Conservation (phyloP, 2,888 invertebrate species). For the Subacronicta megacephala region DNA sequence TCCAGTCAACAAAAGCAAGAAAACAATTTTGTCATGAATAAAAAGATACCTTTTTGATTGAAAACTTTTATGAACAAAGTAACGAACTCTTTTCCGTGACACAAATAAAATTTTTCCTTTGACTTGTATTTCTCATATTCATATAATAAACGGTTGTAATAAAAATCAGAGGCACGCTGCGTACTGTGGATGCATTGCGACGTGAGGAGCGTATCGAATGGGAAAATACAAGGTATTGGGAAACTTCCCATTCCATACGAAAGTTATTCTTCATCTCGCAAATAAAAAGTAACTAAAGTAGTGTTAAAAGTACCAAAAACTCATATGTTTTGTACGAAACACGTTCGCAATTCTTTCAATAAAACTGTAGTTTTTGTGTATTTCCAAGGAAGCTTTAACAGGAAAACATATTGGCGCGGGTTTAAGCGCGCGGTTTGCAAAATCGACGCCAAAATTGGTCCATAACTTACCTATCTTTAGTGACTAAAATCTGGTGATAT, state of each 20-base stretch:
- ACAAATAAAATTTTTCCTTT: conserved; percentile 29
- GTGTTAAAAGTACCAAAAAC: conserved; percentile 9
- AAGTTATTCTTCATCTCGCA: conserved; percentile 26
- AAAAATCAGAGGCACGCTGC: conserved; percentile 42
- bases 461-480: neutral
- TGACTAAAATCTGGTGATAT: no score
- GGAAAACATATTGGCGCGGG: neutral
- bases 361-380: conserved; percentile 2
- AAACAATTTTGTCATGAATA: no score
- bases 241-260: conserved; percentile 36
- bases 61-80: neutral
- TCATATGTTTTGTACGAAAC: conserved; percentile 6
- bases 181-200: conserved; percentile 43
- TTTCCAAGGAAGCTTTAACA: neutral
- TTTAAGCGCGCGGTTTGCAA: neutral
- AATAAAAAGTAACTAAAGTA: conserved; percentile 3
- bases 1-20: no score
- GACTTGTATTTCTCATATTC: conserved; percentile 25
- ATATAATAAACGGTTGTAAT: conserved; percentile 37
- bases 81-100: conserved; percentile 2
- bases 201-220: conserved; percentile 38
- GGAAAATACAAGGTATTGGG: conserved; percentile 39
- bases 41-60: neutral
- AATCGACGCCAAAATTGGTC: neutral
- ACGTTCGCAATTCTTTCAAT: conserved; percentile 6